These are phyloP conservation scores for Carpatolechia fugitivella DNA, from an alignment of 2,888 invertebrate genomes.

Conservation along the genomic window DNA sequence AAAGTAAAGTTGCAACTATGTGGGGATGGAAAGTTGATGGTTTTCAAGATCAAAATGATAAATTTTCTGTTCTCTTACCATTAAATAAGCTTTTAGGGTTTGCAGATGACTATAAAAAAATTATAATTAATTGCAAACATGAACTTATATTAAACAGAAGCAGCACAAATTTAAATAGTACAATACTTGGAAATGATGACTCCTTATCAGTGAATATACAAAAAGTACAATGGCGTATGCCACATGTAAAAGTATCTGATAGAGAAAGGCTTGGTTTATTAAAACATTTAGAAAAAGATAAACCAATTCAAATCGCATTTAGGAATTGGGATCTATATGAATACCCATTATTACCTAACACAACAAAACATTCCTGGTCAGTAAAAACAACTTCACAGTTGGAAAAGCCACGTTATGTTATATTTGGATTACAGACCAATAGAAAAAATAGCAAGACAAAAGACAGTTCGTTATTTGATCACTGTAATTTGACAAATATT, in stretches of 20 bases:
- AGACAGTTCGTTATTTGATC: constrained; percentile 21
- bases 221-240: constrained; percentile 16
- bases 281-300: neutral
- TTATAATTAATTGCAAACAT: constrained; percentile 48
- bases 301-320: constrained; percentile 29
- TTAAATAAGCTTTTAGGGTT: constrained; percentile 17
- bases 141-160: constrained; percentile 43
- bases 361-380: constrained; percentile 38
- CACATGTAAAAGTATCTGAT: neutral
- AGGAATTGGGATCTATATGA: constrained; percentile 48
- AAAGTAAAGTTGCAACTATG: neutral
- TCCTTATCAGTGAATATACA: constrained; percentile 21
- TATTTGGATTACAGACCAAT: constrained; percentile 42
- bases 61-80: constrained; percentile 25
- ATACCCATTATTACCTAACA: constrained; percentile 40
- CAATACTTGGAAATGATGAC: constrained; percentile 20
- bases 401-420: constrained; percentile 22
- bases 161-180: constrained; percentile 32
- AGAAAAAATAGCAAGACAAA: constrained; percentile 18
- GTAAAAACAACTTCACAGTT: constrained; percentile 38
- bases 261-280: neutral
- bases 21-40: neutral
- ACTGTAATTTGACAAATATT: constrained; percentile 22
- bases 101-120: constrained; percentile 40
- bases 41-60: neutral